Percentiles rank a stretch among this genome's conserved stretches.
These are phyloP conservation scores for Erpobdella octoculata DNA, from an alignment of 2,888 invertebrate genomes.

Conservation along the genomic window DNA sequence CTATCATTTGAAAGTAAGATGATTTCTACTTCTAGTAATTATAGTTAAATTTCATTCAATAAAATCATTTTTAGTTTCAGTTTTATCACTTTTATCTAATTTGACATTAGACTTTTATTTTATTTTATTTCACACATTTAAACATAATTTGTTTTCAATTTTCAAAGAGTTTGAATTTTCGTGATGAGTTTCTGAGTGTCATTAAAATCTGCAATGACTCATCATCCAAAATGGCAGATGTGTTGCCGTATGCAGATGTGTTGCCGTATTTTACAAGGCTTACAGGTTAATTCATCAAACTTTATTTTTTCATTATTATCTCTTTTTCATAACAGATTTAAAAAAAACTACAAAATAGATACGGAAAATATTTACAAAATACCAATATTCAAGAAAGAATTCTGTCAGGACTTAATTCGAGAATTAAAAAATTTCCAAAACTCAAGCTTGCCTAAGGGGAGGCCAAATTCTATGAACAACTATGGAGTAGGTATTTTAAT, in stretches of 20 bases:
- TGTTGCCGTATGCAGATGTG: background rate
- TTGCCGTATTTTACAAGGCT: too few species aligned
- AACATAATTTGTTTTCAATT: too few species aligned
- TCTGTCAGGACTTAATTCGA: conserved; percentile 48
- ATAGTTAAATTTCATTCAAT: background rate
- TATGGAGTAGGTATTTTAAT: conserved; percentile 50
- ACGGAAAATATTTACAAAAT: conserved; percentile 48
- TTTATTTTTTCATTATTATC: too few species aligned
- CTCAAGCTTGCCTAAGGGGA: conserved; percentile 49
- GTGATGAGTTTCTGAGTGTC: background rate
- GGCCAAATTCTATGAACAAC: conserved; percentile 54
- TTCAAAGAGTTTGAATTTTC: background rate
- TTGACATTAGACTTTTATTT: too few species aligned
- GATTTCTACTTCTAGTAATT: background rate
- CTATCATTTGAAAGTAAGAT: conserved; percentile 27
- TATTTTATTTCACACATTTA: background rate
- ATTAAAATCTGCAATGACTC: background rate
- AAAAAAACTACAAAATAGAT: too few species aligned
- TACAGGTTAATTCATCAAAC: too few species aligned
- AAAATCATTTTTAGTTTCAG: too few species aligned
- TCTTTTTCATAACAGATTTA: too few species aligned
- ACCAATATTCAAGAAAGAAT: conserved; percentile 50
- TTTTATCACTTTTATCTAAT: too few species aligned
- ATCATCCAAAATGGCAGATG: background rate
- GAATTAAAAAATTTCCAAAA: conserved; percentile 52